These are phyloP conservation scores for Galeruca laticollis DNA, from an alignment of 2,888 invertebrate genomes.

Conservation along the genomic window DNA sequence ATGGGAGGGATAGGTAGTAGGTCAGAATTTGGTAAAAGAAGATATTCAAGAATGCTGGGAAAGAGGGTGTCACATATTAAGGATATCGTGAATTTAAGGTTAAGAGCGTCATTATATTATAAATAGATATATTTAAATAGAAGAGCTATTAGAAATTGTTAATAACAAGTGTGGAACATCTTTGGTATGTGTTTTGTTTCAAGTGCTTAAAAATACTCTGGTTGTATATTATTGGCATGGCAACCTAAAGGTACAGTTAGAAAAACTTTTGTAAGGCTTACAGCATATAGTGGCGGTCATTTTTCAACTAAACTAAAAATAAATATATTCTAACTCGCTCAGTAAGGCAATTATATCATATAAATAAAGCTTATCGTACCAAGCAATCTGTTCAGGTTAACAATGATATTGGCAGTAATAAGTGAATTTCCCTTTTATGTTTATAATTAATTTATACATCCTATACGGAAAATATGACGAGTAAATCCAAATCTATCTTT, in stretches of 20 bases:
- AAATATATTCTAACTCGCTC: slow-evolving; percentile 50
- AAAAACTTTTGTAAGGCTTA: background rate
- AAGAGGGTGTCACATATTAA: no score
- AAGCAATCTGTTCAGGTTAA: slow-evolving; percentile 50
- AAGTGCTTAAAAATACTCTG: background rate
- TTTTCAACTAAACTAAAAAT: slow-evolving; percentile 51
- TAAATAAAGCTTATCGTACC: slow-evolving; percentile 45
- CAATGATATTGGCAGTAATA: slow-evolving; percentile 47
- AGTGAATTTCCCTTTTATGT: slow-evolving; percentile 33
- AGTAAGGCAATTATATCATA: slow-evolving; percentile 52
- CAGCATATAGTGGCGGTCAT: slow-evolving; percentile 26
- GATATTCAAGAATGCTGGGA: no score
- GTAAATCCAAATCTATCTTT: background rate
- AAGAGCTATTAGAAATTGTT: no score
- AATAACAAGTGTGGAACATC: no score
- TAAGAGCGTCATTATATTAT: no score
- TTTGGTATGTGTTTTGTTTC: background rate
- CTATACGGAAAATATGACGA: background rate
- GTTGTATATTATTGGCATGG: background rate
- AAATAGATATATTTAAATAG: no score
- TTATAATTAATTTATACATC: slow-evolving; percentile 7
- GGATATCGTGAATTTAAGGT: no score
- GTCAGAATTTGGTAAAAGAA: no score
- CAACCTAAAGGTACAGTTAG: background rate
- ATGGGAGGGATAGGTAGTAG: no score